Conservation (phyloP, 2,797 vertebrate species). For the Hafferia zeledoni region DNA sequence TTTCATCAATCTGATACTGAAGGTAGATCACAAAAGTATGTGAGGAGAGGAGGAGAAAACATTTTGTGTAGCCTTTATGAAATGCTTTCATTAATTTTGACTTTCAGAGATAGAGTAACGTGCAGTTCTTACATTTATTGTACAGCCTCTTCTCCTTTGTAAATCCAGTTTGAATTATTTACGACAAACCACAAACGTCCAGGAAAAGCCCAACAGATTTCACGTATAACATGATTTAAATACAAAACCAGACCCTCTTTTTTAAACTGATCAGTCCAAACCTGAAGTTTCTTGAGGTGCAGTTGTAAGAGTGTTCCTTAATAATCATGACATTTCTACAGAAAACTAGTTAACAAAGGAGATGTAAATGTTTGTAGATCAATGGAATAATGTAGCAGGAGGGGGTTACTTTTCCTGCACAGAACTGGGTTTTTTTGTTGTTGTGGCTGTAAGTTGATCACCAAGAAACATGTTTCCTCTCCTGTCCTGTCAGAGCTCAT, state of each 20-base stretch:
- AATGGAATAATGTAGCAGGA: constrained; percentile 80
- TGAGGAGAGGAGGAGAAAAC: neutral
- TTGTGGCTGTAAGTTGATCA: constrained; percentile 59
- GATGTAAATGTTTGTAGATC: constrained; percentile 82
- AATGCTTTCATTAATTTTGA: neutral
- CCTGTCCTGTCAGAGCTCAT: constrained; percentile 7
- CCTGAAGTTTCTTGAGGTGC: constrained; percentile 58
- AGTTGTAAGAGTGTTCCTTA: constrained; percentile 59
- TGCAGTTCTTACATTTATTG: constrained; percentile 21
- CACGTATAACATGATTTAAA: constrained; percentile 25
- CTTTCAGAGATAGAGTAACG: neutral
- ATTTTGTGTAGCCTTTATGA: neutral
- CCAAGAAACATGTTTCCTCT: constrained; percentile 28
- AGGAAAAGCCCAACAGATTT: constrained; percentile 65
- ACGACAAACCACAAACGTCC: constrained; percentile 45
- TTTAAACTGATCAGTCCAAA: constrained; percentile 23
- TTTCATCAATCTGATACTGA: neutral
- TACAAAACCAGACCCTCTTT: constrained; percentile 24
- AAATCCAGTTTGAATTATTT: constrained; percentile 70
- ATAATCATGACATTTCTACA: constrained; percentile 77
- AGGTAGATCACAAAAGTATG: neutral
- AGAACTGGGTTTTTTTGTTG: constrained; percentile 55
- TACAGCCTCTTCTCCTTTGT: constrained; percentile 57
- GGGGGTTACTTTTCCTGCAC: constrained; percentile 72
- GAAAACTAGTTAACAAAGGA: constrained; percentile 79